Conservation (phyloP, 2,888 invertebrate genomes). For the Chrysotoxum bicinctum region DNA sequence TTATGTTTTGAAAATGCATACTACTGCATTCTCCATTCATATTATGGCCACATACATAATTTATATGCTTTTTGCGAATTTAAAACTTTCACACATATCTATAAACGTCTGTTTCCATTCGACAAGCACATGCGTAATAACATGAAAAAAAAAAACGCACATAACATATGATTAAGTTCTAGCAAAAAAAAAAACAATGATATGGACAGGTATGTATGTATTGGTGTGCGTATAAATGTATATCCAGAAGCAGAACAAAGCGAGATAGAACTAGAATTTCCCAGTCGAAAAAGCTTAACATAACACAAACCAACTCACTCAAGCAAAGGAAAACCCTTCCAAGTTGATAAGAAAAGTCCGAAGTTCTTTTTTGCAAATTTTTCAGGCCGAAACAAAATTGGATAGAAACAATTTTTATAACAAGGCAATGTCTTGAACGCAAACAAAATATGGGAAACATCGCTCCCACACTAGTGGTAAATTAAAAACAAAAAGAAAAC, state of each 20-base stretch:
- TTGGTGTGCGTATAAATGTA: too few relatives aligned
- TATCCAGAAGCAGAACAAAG: slow-evolving; percentile 18
- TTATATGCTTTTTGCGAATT: slow-evolving; percentile 40
- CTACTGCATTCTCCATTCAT: neutral
- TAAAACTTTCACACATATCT: slow-evolving; percentile 27
- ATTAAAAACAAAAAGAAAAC: neutral
- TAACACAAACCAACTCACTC: neutral
- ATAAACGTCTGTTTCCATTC: slow-evolving; percentile 21
- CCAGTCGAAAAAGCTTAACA: slow-evolving; percentile 40
- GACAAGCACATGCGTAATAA: slow-evolving; percentile 59
- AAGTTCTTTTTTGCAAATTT: slow-evolving; percentile 5
- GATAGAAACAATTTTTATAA: neutral
- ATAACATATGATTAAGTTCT: slow-evolving; percentile 48
- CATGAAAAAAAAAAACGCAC: slow-evolving; percentile 43
- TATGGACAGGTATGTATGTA: slow-evolving; percentile 10
- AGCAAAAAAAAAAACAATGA: neutral
- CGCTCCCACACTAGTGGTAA: neutral
- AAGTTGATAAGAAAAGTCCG: slow-evolving; percentile 10
- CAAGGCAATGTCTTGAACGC: too few relatives aligned
- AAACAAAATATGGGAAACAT: neutral
- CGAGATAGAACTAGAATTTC: slow-evolving; percentile 45
- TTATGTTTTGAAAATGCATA: neutral
- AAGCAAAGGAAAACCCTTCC: slow-evolving; percentile 28
- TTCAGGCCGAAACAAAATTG: neutral
- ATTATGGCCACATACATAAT: neutral